Percentiles rank a stretch among this genome's conserved stretches.
These are phyloP conservation scores for Chaetophractus vellerosus DNA, from an alignment of 2,797 vertebrate species.

Conservation along the genomic window DNA sequence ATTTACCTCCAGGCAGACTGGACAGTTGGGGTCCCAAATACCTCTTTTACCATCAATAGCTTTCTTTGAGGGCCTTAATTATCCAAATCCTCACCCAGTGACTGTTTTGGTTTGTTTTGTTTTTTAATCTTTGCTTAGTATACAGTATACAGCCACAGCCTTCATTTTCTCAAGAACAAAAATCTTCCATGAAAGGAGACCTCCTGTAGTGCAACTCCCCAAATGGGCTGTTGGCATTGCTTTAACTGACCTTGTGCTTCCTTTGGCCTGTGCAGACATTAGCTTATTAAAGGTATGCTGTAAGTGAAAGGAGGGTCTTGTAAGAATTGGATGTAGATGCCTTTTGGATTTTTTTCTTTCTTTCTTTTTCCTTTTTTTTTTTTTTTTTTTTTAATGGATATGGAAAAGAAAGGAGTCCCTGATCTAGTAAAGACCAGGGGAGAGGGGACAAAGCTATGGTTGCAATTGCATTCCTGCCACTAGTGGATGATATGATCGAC, in stretches of 20 bases:
- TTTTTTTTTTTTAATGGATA: not conserved
- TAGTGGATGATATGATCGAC: not conserved
- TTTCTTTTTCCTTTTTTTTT: too few species aligned
- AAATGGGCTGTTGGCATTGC: not conserved
- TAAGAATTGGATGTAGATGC: not conserved
- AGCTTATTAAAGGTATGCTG: not conserved
- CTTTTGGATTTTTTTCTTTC: not conserved
- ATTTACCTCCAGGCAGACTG: not conserved
- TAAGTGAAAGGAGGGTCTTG: not conserved
- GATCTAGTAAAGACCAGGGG: not conserved
- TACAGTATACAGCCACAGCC: not conserved
- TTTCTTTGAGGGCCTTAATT: not conserved
- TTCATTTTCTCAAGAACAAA: constrained; percentile 35
- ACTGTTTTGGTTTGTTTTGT: not conserved
- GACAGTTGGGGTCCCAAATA: not conserved
- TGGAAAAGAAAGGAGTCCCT: not conserved
- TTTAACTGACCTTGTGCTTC: not conserved
- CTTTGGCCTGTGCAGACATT: not conserved
- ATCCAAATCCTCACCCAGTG: not conserved
- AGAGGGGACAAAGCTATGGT: not conserved
- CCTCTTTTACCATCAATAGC: not conserved
- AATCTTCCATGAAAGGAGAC: constrained; percentile 36
- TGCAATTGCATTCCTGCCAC: not conserved
- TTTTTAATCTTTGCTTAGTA: not conserved
- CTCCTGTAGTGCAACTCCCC: not conserved